Evolutionary conservation across 2,797 vertebrate species (phyloP), one percentile per base, ranked within the genome.

Genomic region (Lates japonicus): DNA sequence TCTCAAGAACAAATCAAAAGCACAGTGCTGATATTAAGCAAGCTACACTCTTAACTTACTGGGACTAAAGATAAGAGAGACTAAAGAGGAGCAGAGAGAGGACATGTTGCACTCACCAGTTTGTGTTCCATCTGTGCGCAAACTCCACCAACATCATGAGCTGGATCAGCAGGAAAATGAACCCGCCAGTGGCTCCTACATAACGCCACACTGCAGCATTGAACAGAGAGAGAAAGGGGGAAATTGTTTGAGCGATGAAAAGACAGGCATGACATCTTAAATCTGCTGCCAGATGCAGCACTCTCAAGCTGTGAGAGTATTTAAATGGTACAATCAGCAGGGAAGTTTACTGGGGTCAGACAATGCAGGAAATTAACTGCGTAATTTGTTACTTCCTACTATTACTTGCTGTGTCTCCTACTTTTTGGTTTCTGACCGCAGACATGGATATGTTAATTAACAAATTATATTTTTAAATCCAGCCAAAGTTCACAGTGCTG

Each of bases 61-160:
- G 44, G 42, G 42, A 74, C 25, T 29, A 29, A 29, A 29, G 25
- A 29, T 17, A 48, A 58, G 42, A 54, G 46, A 55, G 33, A 72
- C 31, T 16, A 29, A 29, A 29, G 25, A 29, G 35, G 31, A 63
- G 31, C 3, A 19, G 17, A 64, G 52, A 64, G n/a, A 64, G 65
- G 70, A 66, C 29, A 44, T 62, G 70, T 33, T 66, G 39, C 41
- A 76, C 96, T 88, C 95, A 99, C 98, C 98, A 99, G 93, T 99
- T 99, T 93, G 97, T 98, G 94, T 99, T 99, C 98, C 98, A 99
- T 84, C 97, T 96, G 91, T 99, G 98, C 12, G 98, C 97, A 31
- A 99, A 99, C 90, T 99, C 97, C 91, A 99, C 96, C 74, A 99
- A 93, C 70, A 99, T 89, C 91, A 97, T 94, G 70, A 99, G 97